Conservation (phyloP, 2,797 vertebrate species). For the Decapterus maruadsi region DNA sequence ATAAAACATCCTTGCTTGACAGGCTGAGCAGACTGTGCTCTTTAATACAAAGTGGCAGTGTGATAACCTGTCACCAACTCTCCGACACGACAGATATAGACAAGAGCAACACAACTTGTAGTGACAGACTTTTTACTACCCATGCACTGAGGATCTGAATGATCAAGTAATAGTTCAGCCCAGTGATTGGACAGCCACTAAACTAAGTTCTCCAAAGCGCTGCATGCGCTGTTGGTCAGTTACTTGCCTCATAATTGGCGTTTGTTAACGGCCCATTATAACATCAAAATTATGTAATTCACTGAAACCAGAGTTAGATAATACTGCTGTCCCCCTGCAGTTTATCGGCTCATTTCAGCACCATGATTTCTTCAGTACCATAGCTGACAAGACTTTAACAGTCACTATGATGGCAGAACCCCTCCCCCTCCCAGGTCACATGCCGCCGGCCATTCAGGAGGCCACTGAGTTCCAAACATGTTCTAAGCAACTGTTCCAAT, state of each 20-base stretch:
- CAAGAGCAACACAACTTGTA: background rate
- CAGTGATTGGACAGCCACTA: background rate
- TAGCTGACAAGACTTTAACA: slow-evolving; percentile 11
- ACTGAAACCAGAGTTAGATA: slow-evolving; percentile 13
- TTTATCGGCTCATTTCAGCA: slow-evolving; percentile 13
- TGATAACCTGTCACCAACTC: background rate
- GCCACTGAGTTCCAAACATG: slow-evolving; percentile 31
- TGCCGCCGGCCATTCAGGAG: slow-evolving; percentile 18
- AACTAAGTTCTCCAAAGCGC: background rate
- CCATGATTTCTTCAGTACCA: slow-evolving; percentile 18
- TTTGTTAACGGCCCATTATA: slow-evolving; percentile 12
- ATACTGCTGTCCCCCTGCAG: background rate
- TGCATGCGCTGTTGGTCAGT: background rate
- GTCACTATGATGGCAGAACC: slow-evolving; percentile 3
- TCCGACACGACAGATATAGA: background rate
- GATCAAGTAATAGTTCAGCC: background rate
- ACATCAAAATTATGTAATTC: slow-evolving; percentile 1
- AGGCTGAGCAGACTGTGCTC: background rate
- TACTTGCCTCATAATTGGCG: slow-evolving; percentile 4
- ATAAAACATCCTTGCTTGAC: background rate
- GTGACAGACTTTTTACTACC: background rate
- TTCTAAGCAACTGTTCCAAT: slow-evolving; percentile 54
- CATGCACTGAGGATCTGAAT: no score
- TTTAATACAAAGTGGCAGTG: background rate
- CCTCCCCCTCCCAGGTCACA: slow-evolving; percentile 4